Percentiles rank a stretch among this genome's conserved stretches.
These are phyloP conservation scores for Triplophysa siluroides DNA, from an alignment of 2,113 vertebrate genomes.

Conservation along the genomic window DNA sequence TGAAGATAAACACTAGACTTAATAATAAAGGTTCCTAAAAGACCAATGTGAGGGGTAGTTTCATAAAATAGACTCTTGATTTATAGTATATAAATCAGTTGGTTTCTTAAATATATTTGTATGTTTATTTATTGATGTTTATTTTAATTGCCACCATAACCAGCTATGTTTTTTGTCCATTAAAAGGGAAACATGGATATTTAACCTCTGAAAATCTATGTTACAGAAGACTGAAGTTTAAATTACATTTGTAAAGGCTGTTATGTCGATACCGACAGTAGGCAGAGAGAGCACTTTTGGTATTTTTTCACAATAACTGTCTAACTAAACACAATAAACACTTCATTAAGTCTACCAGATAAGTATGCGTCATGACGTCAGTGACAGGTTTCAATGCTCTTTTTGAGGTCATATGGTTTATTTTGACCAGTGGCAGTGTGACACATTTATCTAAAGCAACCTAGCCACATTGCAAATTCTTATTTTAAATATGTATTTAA, in stretches of 20 bases:
- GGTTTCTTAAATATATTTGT: too few relatives aligned
- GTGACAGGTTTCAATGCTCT: not conserved
- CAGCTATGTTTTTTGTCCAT: not conserved
- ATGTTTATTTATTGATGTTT: too few relatives aligned
- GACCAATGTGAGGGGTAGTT: not conserved
- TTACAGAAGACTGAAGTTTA: slow-evolving; percentile 26
- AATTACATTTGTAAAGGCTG: slow-evolving; percentile 50
- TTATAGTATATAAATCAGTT: not conserved
- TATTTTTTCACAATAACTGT: slow-evolving; percentile 52
- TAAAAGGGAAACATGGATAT: not conserved
- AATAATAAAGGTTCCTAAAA: too few relatives aligned
- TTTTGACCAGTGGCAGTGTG: too few relatives aligned
- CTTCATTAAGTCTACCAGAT: slow-evolving; percentile 27
- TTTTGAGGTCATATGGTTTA: not conserved
- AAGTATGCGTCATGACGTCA: not conserved
- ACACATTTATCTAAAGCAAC: too few relatives aligned
- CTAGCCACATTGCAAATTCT: too few relatives aligned
- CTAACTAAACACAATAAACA: slow-evolving; percentile 40
- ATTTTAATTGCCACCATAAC: too few relatives aligned
- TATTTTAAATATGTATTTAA: too few relatives aligned
- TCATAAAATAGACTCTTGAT: not conserved
- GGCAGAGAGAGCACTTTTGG: slow-evolving; percentile 42
- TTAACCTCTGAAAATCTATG: slow-evolving; percentile 44
- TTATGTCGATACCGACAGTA: slow-evolving; percentile 46
- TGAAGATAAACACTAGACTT: not conserved